Evolutionary conservation across 2,113 vertebrate species (phyloP), one percentile per base, ranked within the genome.

Genomic region (Bos indicus): DNA sequence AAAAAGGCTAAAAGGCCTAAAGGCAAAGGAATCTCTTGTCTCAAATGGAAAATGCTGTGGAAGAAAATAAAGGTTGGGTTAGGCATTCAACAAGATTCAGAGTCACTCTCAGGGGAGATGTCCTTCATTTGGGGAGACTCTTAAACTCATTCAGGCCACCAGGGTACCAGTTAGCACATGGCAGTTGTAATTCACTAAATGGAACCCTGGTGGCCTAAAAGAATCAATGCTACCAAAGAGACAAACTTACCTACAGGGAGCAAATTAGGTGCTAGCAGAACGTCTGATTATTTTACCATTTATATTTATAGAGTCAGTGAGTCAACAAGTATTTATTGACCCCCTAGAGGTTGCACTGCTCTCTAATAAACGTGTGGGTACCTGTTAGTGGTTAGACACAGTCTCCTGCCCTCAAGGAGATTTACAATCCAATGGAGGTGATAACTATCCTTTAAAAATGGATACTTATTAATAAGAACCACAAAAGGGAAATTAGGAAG

Each of bases 221-320:
- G 97, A 98, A 98, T 98, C 96, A 95, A 97, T 97, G 97, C 78
- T 95, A 96, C 94, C 92, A 78, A 96, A 97, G 94, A 96, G 93
- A 95, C 93, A 96, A 88, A 96, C 95, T 96, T 94, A 97, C 93
- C 98, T 97, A 97, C 78, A 95, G 98, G 98, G 98, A 98, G 83
- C 97, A 98, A 98, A 98, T 97, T 94, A 98, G 97, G 93, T 77
- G 87, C 80, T 93, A 78, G 97, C 56, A 94, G 96, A 98, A 97
- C 94, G 97, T 96, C 97, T 98, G 98, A 95, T 98, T 97, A 97
- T 98, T 98, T 98, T 97, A 92, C 97, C 87, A 36, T 98, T 98
- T 98, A 94, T 98, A 98, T 98, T 98, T 98, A 97, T 97, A 98
- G 94, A 98, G 94, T 97, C 96, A 97, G 95, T 91, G 97, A 98